Conservation (phyloP, 2,888 invertebrate species). For the Philereme transversata region DNA sequence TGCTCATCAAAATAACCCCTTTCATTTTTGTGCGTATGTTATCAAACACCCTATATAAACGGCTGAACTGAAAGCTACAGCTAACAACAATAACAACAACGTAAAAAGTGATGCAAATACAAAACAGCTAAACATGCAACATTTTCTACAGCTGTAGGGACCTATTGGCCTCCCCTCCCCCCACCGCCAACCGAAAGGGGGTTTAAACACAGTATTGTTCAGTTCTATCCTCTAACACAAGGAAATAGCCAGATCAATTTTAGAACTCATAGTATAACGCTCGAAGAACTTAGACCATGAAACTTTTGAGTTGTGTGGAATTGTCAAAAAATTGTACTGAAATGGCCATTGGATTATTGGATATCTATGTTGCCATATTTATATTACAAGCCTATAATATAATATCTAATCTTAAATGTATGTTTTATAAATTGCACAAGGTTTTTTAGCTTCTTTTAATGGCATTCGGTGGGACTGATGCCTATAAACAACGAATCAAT, state of each 20-base stretch:
- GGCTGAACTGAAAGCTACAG: slow-evolving; percentile 29
- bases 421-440: slow-evolving; percentile 29
- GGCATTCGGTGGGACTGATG: slow-evolving; percentile 55
- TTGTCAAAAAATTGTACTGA: too few relatives aligned
- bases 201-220: too few relatives aligned
- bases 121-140: slow-evolving; percentile 30
- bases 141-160: not conserved
- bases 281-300: not conserved
- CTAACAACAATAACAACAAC: slow-evolving; percentile 27
- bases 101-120: slow-evolving; percentile 25
- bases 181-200: too few relatives aligned
- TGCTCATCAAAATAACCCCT: too few relatives aligned
- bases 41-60: too few relatives aligned
- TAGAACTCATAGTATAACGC: not conserved
- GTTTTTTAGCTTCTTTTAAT: slow-evolving; percentile 38
- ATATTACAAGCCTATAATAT: too few relatives aligned
- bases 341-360: not conserved
- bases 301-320: not conserved
- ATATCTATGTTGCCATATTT: too few relatives aligned
- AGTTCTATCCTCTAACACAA: too few relatives aligned
- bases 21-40: too few relatives aligned
- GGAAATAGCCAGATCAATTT: too few relatives aligned
- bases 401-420: too few relatives aligned
- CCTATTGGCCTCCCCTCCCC: not conserved
- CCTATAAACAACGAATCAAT: slow-evolving; percentile 33